These are phyloP conservation scores for Apodemus speciosus DNA, from an alignment of 2,113 vertebrate species.

Conservation along the genomic window DNA sequence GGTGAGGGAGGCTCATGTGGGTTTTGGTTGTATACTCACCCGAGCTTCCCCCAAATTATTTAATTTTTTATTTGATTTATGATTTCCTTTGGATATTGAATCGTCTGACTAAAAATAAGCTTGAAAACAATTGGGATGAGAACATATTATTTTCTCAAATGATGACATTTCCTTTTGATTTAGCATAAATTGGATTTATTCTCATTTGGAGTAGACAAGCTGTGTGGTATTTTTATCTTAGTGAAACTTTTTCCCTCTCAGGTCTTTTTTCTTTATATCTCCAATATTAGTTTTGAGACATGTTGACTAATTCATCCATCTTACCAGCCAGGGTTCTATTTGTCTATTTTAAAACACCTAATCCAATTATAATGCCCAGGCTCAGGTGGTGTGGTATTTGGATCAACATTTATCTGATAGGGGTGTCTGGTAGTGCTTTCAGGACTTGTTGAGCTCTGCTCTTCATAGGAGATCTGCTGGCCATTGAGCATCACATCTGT, in stretches of 20 bases:
- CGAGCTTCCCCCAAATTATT: not conserved
- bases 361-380: not conserved
- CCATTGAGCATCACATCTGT: not conserved
- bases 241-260: not conserved
- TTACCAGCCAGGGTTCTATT: not conserved
- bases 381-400: not conserved
- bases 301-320: not conserved
- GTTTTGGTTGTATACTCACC: not conserved
- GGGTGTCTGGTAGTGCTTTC: not conserved
- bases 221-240: not conserved
- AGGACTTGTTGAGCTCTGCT: not conserved
- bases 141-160: conserved; percentile 16
- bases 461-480: not conserved
- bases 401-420: not conserved
- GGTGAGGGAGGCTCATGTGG: not conserved
- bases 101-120: not conserved
- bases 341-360: not conserved
- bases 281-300: not conserved
- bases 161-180: conserved; percentile 35
- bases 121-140: conserved; percentile 23
- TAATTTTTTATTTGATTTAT: not conserved
- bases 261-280: not conserved
- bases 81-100: not conserved
- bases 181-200: not conserved
- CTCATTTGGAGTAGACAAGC: not conserved